Base-by-base conservation (phyloP, 2,113 vertebrate species). In the Syngnathus scovelli region DNA sequence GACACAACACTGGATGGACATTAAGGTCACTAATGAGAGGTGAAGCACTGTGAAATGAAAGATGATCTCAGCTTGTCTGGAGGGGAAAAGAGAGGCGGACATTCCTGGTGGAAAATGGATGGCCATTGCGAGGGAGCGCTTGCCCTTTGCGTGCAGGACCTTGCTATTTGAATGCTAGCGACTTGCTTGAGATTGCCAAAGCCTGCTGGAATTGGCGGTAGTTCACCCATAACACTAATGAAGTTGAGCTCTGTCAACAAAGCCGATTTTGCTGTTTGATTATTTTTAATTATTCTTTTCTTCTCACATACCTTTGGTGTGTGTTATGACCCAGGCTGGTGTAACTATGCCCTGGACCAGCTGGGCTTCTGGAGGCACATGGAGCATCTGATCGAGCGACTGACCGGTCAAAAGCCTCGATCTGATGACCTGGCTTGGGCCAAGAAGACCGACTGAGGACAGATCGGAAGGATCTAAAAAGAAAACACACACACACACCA, bases 401-500 rank as follows among this genome's bases (percentile, higher is more conserved):
- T 90, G 39, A 91, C 88, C 0, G 90, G 91, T n/a, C 80, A 85
- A 60, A 90, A 71, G 49, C 90, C 91, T 0, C 87, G 89, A 62
- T 86, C 86, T 8, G 91, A 93, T 18, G 89, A 92, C 81, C 62
- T 92, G 85, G 86, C 80, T 1, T 91, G 91, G 91, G 85, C 89
- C 36, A 91, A 91, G 85, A 91, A 85, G 76, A 91, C 85, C 0
- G 81, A 90, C 71, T 89, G 71, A 88, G 7, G 39, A 75, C 18
- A 8, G 54, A 69, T 8, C 58, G 51, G 36, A 67, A 66, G 48
- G 44, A 12, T 37, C 4, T 44, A 36, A 41, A 55, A 36, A 27
- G 49, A 58, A 58, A 6, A 19, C 38, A 54, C 37, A 46, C 51
- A 61, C 19, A 68, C 46, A 27, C 27, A 27, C 27, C 27, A 27